These are phyloP conservation scores for Hypomecis punctinalis DNA, from an alignment of 2,888 invertebrate species.

Conservation along the genomic window DNA sequence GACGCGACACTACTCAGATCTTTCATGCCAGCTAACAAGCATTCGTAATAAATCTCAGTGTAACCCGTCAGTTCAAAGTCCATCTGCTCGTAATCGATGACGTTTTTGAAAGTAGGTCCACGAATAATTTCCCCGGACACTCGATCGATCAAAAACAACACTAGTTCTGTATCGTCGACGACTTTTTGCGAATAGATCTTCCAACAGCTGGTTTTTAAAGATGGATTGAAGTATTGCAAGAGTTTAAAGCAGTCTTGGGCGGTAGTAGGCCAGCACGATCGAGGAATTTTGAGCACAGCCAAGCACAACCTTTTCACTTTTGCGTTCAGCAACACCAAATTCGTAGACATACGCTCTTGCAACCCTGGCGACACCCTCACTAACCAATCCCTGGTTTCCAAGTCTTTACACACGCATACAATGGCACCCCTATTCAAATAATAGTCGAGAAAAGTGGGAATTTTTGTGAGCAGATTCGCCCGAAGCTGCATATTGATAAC, in stretches of 20 bases:
- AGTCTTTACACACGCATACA: slow-evolving; percentile 74
- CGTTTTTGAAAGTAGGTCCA: slow-evolving; percentile 71
- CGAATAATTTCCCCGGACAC: slow-evolving; percentile 75
- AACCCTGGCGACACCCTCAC: slow-evolving; percentile 70
- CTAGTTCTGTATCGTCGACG: slow-evolving; percentile 59
- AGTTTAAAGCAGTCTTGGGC: slow-evolving; percentile 73
- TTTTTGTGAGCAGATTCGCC: slow-evolving; percentile 64
- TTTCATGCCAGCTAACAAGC: slow-evolving; percentile 62
- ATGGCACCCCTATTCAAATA: slow-evolving; percentile 75
- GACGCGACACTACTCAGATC: slow-evolving; percentile 71
- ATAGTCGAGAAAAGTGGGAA: slow-evolving; percentile 71
- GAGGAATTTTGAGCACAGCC: slow-evolving; percentile 70
- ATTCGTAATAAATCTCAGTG: slow-evolving; percentile 74
- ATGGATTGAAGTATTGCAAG: slow-evolving; percentile 76
- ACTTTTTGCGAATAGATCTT: slow-evolving; percentile 70
- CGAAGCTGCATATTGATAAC: slow-evolving; percentile 76
- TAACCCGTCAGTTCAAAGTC: slow-evolving; percentile 75
- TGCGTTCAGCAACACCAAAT: slow-evolving; percentile 66
- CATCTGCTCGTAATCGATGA: slow-evolving; percentile 74
- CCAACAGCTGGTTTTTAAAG: slow-evolving; percentile 68
- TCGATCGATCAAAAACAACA: slow-evolving; percentile 71
- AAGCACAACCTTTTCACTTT: slow-evolving; percentile 72
- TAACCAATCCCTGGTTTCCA: slow-evolving; percentile 73
- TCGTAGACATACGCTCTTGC: slow-evolving; percentile 72
- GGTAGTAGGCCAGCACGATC: slow-evolving; percentile 66